Base-by-base conservation (phyloP, 2,888 invertebrate species). In the Agonum fuliginosum region DNA sequence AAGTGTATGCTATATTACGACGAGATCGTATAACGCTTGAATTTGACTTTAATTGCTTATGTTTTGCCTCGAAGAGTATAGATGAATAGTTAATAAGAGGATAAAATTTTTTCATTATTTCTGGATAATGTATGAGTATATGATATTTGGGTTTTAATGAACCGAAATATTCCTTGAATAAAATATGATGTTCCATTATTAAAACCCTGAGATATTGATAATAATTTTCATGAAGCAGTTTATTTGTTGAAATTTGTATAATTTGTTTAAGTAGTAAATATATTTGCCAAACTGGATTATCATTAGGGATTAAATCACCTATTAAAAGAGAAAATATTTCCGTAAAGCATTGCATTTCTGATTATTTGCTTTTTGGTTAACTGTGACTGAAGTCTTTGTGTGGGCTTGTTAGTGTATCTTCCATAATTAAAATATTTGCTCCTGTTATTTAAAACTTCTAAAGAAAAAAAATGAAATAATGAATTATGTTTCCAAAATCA, bases 391-490 rank as follows among this genome's bases (percentile, higher is more conserved):
- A 48, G 19, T 17, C 14, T 48, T 48, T 48, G 46, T 48, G 46
- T 48, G 4, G 46, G 46, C 19, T 48, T 48, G 46, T n/a, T n/a
- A n/a, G n/a, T n/a, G n/a, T n/a, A n/a, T n/a, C n/a, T n/a, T n/a
- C n/a, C n/a, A n/a, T n/a, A n/a, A n/a, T n/a, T n/a, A n/a, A n/a
- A n/a, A n/a, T 48, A 48, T 48, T 48, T 48, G 12, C 14, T 19
- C 10, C 46, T 48, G 4, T 48, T 48, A 48, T 48, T 48, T 48
- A 48, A 48, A 48, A 48, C 19, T 48, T 48, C 0, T n/a, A 41
- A 41, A n/a, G 41, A 19, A 48, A 48, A 48, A 48, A 48, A 48
- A 30, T 30, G 30, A 30, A 30, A 30, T 30, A 30, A 30, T 30
- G 4, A 5, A 30, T 30, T 30, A 30, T 30, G 3, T 30, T 30